Evolutionary conservation across 2,113 vertebrate genomes (phyloP).

Genomic region (Dasyornis broadbenti): DNA sequence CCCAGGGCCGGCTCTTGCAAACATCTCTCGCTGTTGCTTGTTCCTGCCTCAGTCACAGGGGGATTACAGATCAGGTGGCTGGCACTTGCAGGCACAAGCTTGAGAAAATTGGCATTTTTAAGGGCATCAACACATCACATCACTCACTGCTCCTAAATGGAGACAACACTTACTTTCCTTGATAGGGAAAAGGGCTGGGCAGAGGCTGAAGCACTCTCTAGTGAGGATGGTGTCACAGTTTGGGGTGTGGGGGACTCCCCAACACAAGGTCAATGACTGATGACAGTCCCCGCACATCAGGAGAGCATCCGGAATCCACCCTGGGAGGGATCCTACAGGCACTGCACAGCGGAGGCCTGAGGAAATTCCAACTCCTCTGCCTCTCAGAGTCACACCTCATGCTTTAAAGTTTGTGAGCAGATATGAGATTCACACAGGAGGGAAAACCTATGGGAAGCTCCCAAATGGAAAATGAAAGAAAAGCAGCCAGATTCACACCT

Average conservation of each 20-base stretch:
- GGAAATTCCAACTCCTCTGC: neutral
- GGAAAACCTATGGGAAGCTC: neutral
- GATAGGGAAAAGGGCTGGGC: neutral
- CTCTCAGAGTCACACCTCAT: neutral
- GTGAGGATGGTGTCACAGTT: neutral
- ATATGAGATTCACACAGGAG: rapidly evolving
- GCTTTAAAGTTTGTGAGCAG: neutral
- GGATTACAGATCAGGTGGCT: neutral
- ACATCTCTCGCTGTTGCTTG: rapidly evolving
- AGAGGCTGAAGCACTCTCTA: neutral
- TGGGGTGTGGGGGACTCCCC: neutral
- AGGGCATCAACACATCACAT: neutral
- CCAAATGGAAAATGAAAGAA: neutral
- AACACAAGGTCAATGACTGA: rapidly evolving
- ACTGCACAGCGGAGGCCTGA: rapidly evolving
- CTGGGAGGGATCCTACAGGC: neutral
- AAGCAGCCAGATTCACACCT: neutral
- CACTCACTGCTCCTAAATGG: neutral
- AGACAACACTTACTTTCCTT: neutral
- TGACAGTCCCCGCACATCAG: rapidly evolving
- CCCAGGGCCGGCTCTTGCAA: neutral
- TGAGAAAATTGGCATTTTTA: neutral
- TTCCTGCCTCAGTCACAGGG: neutral
- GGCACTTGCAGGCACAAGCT: rapidly evolving
- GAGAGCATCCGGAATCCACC: neutral